Evolutionary conservation across 2,113 vertebrate species (phyloP), one percentile per base, ranked within the genome.

Genomic region (Nematolebias whitei): DNA sequence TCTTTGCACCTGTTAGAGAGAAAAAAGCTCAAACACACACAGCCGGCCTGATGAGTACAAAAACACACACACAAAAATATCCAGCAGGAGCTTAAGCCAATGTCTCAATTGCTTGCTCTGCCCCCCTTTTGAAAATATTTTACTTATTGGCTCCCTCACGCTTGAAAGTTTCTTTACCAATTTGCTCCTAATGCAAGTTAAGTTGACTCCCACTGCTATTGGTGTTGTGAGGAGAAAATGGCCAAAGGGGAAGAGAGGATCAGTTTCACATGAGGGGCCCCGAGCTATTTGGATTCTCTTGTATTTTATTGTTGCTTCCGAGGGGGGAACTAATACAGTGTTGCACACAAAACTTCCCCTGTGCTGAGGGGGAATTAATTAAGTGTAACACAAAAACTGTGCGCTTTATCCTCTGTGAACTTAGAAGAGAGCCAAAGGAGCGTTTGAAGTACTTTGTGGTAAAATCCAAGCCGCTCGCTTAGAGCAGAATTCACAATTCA

Each of bases 221-320:
- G 83, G 79, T 79, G 86, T 76, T 74, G 75, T 29, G 50, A 45
- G 73, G 63, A 72, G 74, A 82, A 68, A 87, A 86, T 57, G 45
- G 50, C 83, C 56, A n/a, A 86, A 80, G 80, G 83, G 82, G 75
- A 67, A 75, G 74, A 87, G 78, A 76, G 89, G 88, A 91, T 91
- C 88, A 91, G 88, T 92, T 90, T 91, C 91, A 91, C 87, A 88
- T 89, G 87, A 89, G 89, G 83, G 86, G 86, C 84, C 86, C 78
- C 41, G 75, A 92, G 88, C 87, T 91, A 89, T 89, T 91, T 87
- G 88, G 86, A 79, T 76, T 87, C 82, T 73, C 88, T 89, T 88
- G 88, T 90, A 89, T 88, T 89, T 91, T 85, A 90, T 90, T 91
- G 86, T 92, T 87, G 86, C 82, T 84, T 87, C 76, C 74, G 74